A percentile compares a stretch with the other conserved stretches of the same genome.
Conservation (phyloP, 2,113 vertebrate species). For the Gasterosteus nipponicus region DNA sequence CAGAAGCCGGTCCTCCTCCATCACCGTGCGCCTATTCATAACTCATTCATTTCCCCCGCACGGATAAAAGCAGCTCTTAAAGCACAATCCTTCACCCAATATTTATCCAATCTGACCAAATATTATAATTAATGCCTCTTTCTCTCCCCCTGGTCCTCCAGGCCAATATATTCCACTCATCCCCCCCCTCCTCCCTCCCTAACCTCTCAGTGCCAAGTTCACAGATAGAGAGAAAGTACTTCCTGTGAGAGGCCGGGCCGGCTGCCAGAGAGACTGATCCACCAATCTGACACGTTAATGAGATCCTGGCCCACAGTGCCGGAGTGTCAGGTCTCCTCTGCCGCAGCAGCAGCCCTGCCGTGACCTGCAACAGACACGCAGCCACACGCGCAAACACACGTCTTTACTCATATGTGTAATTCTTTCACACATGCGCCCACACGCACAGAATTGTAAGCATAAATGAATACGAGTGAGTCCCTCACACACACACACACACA, state of each 20-base stretch:
- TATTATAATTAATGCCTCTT: slow-evolving; percentile 71
- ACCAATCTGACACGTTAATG: slow-evolving; percentile 97
- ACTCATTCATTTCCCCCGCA: slow-evolving; percentile 28
- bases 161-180: slow-evolving; percentile 53
- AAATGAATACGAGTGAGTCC: slow-evolving; percentile 35
- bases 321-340: slow-evolving; percentile 83
- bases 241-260: slow-evolving; percentile 83
- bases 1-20: slow-evolving; percentile 24
- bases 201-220: slow-evolving; percentile 78
- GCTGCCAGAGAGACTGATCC: slow-evolving; percentile 88
- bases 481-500: slow-evolving; percentile 9
- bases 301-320: slow-evolving; percentile 84
- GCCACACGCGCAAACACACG: slow-evolving; percentile 28
- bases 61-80: slow-evolving; percentile 54
- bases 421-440: slow-evolving; percentile 44
- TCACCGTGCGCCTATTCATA: slow-evolving; percentile 24
- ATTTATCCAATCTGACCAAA: slow-evolving; percentile 76
- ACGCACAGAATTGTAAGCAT: slow-evolving; percentile 33
- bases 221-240: slow-evolving; percentile 78
- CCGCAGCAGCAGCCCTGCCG: slow-evolving; percentile 62
- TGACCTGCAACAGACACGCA: slow-evolving; percentile 55
- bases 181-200: slow-evolving; percentile 27
- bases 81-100: slow-evolving; percentile 61
- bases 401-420: slow-evolving; percentile 37
- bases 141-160: slow-evolving; percentile 38